These are phyloP conservation scores for Cantharis nigra DNA, from an alignment of 2,888 invertebrate genomes.

Conservation along the genomic window DNA sequence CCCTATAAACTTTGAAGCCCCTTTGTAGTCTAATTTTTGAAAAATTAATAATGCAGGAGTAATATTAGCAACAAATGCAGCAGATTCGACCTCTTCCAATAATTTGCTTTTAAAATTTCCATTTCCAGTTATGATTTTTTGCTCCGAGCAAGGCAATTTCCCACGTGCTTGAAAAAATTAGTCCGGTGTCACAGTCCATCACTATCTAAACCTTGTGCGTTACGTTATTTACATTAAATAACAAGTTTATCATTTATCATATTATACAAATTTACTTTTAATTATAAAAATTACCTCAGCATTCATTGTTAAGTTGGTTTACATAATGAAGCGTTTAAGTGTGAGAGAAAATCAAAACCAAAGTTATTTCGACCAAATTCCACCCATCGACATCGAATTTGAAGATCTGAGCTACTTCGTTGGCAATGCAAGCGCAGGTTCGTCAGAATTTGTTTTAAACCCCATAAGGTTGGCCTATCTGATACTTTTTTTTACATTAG, in stretches of 20 bases:
- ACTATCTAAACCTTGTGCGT: neutral
- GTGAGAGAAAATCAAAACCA: neutral
- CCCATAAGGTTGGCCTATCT: too few species aligned
- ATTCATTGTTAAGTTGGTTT: neutral
- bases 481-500: neutral
- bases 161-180: too few species aligned
- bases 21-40: too few species aligned
- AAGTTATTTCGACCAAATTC: neutral
- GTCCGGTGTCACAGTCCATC: neutral
- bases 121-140: too few species aligned
- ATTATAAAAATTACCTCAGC: neutral
- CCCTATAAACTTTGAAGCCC: too few species aligned
- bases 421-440: neutral
- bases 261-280: neutral
- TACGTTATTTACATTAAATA: neutral
- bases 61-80: too few species aligned
- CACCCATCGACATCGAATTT: conserved; percentile 18
- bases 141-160: too few species aligned
- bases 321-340: neutral
- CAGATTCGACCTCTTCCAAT: too few species aligned
- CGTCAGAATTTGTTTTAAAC: neutral
- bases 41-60: too few species aligned
- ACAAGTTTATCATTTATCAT: neutral
- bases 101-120: too few species aligned
- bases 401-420: conserved; percentile 7